A percentile compares a stretch with the other conserved stretches of the same genome.
Evolutionary conservation across 2,797 vertebrate genomes (phyloP).

Genomic region (Sebastes diploproa): DNA sequence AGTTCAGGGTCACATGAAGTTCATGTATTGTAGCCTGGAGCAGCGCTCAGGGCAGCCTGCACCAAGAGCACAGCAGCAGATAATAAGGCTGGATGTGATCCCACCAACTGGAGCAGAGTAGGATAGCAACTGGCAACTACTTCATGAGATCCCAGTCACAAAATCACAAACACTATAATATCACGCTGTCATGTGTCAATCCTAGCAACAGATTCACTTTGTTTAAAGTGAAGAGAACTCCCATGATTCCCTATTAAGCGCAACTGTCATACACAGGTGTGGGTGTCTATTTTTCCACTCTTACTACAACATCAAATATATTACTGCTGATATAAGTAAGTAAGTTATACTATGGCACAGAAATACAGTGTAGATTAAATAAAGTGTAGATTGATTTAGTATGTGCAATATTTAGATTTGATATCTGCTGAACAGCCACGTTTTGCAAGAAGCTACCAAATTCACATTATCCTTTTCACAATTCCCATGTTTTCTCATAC

Average conservation of each 20-base stretch:
- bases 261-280: not conserved
- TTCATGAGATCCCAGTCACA: not conserved
- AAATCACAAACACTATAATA: not conserved
- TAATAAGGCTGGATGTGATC: conserved; percentile 28
- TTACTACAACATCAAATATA: too few species aligned
- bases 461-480: not conserved
- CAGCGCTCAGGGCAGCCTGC: conserved; percentile 38
- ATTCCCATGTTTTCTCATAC: not conserved
- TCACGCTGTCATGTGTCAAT: not conserved
- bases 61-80: conserved; percentile 30
- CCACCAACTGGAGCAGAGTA: not conserved
- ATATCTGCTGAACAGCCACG: too few species aligned
- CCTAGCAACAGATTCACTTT: not conserved
- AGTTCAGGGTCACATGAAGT: conserved; percentile 57
- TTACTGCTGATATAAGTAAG: too few species aligned
- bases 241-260: not conserved
- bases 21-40: conserved; percentile 51
- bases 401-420: not conserved
- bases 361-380: too few species aligned
- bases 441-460: not conserved
- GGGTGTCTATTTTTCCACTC: not conserved
- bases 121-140: not conserved
- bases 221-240: not conserved
- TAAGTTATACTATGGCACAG: too few species aligned
- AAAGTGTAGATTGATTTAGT: too few species aligned